Base-by-base conservation (phyloP, 1,140 invertebrate species). In the Heliconius nattereri region DNA sequence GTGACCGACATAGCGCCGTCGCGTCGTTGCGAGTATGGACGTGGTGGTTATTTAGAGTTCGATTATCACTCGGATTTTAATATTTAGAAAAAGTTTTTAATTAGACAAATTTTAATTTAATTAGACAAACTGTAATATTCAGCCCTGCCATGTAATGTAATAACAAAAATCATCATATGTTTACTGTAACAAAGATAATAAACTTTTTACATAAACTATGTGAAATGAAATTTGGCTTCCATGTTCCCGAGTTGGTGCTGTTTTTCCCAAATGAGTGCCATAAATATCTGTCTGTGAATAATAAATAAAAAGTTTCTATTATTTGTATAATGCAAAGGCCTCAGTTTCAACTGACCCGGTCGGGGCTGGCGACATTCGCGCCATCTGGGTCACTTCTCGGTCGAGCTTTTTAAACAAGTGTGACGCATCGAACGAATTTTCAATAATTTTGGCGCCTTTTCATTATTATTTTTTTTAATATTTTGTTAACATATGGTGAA, bases 331-430 rank as follows among this genome's bases (percentile, higher is more conserved):
- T 66, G 60, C 80, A 86, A 93, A 91, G 88, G 87, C 81, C 87
- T 85, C 66, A 82, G 86, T 84, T 89, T 86, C 88, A 83, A 86
- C 86, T 92, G 91, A 93, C 92, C 91, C 89, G 90, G 92, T 91
- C 91, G 89, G 84, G 89, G 85, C 85, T 87, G 85, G 91, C 85
- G 91, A 93, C 86, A 90, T 91, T 91, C 86, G 92, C 84, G 92
- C 92, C 89, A 93, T 94, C 91, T 92, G 90, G 92, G 92, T 94
- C 92, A 92, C 87, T 78, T 73, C 77, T 81, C 76, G 60, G 70
- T 76, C 70, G 60, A 76, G 60, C 60, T 40, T 49, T 52, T 78
- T 57, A 23, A 57, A 70, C 60, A 29, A 66, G 60, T 26, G 9
- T 66, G 60, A 66, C 60, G 60, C 60, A 66, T 66, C 26, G n/a